Evolutionary conservation across 2,797 vertebrate genomes (phyloP).

Genomic region (Protonibea diacanthus): DNA sequence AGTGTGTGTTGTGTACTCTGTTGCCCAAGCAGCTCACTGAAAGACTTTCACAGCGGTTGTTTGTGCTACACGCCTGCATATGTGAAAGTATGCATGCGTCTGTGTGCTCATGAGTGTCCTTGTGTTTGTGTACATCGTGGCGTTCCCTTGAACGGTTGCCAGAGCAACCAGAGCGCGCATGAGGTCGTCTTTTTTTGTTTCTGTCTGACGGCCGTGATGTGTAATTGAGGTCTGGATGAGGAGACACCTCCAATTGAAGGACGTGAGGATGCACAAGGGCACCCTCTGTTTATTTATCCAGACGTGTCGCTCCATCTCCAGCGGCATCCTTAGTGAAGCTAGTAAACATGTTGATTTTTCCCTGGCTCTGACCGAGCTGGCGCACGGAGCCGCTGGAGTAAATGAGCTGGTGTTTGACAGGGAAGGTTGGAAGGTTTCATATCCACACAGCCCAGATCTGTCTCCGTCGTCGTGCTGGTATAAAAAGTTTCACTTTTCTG

Average conservation of each 20-base stretch:
- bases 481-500: constrained; percentile 33
- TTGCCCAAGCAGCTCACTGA: constrained; percentile 41
- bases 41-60: background rate
- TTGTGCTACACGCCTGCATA: constrained; percentile 1
- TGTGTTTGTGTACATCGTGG: constrained; percentile 5
- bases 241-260: constrained; percentile 41
- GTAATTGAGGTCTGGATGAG: constrained; percentile 38
- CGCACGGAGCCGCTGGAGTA: constrained; percentile 45
- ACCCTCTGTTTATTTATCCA: constrained; percentile 64
- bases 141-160: constrained; percentile 38
- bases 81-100: constrained; percentile 35
- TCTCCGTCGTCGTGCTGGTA: constrained; percentile 19
- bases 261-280: constrained; percentile 32
- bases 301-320: constrained; percentile 44
- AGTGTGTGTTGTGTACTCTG: constrained; percentile 47
- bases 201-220: constrained; percentile 10
- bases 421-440: constrained; percentile 17
- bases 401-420: constrained; percentile 68
- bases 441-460: constrained; percentile 48
- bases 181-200: constrained; percentile 7
- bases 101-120: constrained; percentile 17
- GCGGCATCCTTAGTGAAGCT: constrained; percentile 47
- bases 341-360: constrained; percentile 79
- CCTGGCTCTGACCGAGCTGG: constrained; percentile 54
- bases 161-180: constrained; percentile 4